Evolutionary conservation across 1,140 invertebrate species (phyloP), one percentile per base, ranked within the genome.

Genomic region (Drosophila lowei): DNA sequence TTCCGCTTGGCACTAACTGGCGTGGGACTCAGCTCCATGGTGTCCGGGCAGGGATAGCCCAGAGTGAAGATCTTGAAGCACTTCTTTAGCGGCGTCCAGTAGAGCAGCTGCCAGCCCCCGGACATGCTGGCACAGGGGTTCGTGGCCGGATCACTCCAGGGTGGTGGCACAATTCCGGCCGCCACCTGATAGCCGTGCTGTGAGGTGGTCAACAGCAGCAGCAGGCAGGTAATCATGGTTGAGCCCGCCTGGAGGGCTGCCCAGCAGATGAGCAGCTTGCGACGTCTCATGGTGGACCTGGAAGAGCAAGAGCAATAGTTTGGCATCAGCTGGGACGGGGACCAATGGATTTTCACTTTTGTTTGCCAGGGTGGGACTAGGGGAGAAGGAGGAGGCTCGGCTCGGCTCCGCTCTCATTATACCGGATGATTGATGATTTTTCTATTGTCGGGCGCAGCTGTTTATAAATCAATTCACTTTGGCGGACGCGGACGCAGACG

Each of bases 1-100:
- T 79, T 84, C 0, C 85, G 30, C 16, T 83, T 83, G 0, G 83
- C 83, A 53, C 89, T 89, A 1, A 76, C 67, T 0, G 75, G 63
- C 9, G 89, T 92, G 2, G 95, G 95, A 62, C 94, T 95, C 6
- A 97, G 86, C 91, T 97, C 96, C 94, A 96, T 96, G 1, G 95
- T 96, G 5, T 95, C 95, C 6, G 96, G 95, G 91, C 96, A 97
- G 1, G 96, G 95, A 59, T 95, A 93, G 5, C 95, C 95, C 65
- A 95, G 93, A 93, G 95, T 92, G 85, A 96, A 97, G 91, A 97
- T 97, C 89, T 95, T 96, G 89, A 97, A 97, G 90, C 96, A 97
- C 91, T 96, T 95, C 64, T 95, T 95, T 81, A 97, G 95, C 0
- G 93, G 92, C 1, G 96, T 94, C 96, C 96, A 97, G 90, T 95